Evolutionary conservation across 2,113 vertebrate species (phyloP), one percentile per base, ranked within the genome.

Genomic region (Xiphophorus couchianus): DNA sequence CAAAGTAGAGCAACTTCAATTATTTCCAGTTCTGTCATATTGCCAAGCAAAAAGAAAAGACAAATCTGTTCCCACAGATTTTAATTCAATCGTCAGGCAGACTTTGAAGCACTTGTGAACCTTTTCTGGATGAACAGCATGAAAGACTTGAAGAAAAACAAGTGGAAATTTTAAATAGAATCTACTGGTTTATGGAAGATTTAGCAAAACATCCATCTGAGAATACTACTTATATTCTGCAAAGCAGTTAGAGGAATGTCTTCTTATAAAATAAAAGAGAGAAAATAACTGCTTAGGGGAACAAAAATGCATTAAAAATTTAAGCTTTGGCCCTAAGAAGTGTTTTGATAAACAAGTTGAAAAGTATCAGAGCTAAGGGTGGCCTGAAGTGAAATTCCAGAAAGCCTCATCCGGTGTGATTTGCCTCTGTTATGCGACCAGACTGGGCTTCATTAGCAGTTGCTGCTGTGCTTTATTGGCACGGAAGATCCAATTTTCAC

Each of bases 401-500:
- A 90, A 78, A 2, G 51, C 73, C 80, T 89, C 81, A 85, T 91
- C 78, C 78, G 77, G 71, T 82, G 51, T 74, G 77, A 87, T 87
- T 82, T 85, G 72, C 80, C 62, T 6, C 28, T 2, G 27, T 72
- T 81, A 39, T 77, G 37, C 74, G 74, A 80, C 76, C 78, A 78
- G 83, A 83, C 77, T 74, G 74, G 84, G 72, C 84, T 83, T 86
- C 86, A 91, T 92, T 91, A 88, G 78, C 83, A 60, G 76, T 76
- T n/a, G 81, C 72, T n/a, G 66, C 71, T 73, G 72, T 60, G 75
- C 81, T 89, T 90, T 87, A 88, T 84, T 91, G 88, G 82, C 90
- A 86, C 66, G 37, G 82, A 88, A 82, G 86, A 88, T 92, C 81
- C 84, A 82, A 89, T 92, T 91, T 89, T 89, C 82, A 82, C 84